phyloP scores from a whole-genome alignment of 2,113 vertebrate species.

The Cyprinodon tularosa region DNA sequence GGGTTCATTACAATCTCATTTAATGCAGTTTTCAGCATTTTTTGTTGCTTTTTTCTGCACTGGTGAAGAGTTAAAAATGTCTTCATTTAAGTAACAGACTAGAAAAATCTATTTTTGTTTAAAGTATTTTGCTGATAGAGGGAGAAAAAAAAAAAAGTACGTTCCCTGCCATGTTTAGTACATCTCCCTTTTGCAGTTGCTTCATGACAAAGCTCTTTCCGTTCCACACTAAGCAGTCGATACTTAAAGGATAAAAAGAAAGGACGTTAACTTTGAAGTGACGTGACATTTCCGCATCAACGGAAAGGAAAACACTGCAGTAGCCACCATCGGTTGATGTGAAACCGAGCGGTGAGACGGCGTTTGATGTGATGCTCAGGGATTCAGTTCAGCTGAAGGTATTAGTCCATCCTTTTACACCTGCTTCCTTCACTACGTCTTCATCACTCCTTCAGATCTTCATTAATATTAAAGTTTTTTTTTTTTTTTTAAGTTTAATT shows the following conservation, averaged over 20 bases:
- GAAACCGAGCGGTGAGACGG: conserved; percentile 51
- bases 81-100: too few species aligned
- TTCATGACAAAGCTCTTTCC: conserved; percentile 10
- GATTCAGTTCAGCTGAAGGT: conserved; percentile 40
- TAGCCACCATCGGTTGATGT: conserved; percentile 60
- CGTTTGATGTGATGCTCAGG: conserved; percentile 59
- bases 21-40: too few species aligned
- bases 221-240: conserved; percentile 16
- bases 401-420: conserved; percentile 1
- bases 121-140: too few species aligned
- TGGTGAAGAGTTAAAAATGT: neutral
- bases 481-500: too few species aligned
- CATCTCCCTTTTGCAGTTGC: neutral
- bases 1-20: neutral
- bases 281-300: conserved; percentile 71
- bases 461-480: too few species aligned
- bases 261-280: conserved; percentile 55
- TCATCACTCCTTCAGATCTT: too few species aligned
- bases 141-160: too few species aligned
- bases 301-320: conserved; percentile 57
- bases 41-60: neutral
- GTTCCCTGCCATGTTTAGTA: neutral
- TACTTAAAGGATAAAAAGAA: conserved; percentile 43
- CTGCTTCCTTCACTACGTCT: too few species aligned
- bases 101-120: too few species aligned